Base-by-base conservation (phyloP, 2,888 invertebrate genomes). In the Elysia crispata region DNA sequence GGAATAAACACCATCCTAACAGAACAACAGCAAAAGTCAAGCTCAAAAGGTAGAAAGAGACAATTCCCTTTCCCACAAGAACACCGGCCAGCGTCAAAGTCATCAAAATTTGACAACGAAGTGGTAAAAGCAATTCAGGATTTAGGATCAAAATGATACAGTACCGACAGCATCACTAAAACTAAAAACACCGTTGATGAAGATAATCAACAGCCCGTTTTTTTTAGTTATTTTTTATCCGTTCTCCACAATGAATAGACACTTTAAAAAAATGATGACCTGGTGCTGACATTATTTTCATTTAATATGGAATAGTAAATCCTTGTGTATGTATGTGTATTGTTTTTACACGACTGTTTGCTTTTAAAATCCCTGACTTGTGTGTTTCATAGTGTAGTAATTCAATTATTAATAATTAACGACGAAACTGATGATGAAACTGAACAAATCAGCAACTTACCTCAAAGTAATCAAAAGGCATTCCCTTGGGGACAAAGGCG, bases 361-460 rank as follows among this genome's bases (percentile, higher is more conserved):
- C n/a, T n/a, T n/a, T n/a, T n/a, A 54, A 54, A 54, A 54, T 54
- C 13, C 54, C 54, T 54, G 54, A 54, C 54, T 54, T 54, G 54
- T 54, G 20, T 54, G 54, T 54, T 54, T 54, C 54, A 54, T 54
- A 20, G 54, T 15, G 54, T 54, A 54, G 54, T 54, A 54, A 54
- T 54, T 54, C 54, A 13, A 54, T 54, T 54, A 54, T 15, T 54
- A 54, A 54, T 54, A 54, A 54, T 54, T 54, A 54, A 54, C 54
- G 54, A 54, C 54, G 54, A 54, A 13, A 20, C 13, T 20, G 54
- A 54, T 20, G 54, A 54, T 20, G 54, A 54, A 15, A 20, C 13
- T 54, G 54, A 54, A n/a, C n/a, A n/a, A n/a, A n/a, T n/a, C n/a
- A n/a, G n/a, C n/a, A n/a, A n/a, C n/a, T n/a, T n/a, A n/a, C n/a